These are phyloP conservation scores for Eucriotettix oculatus DNA, from an alignment of 2,888 invertebrate genomes.

Conservation along the genomic window DNA sequence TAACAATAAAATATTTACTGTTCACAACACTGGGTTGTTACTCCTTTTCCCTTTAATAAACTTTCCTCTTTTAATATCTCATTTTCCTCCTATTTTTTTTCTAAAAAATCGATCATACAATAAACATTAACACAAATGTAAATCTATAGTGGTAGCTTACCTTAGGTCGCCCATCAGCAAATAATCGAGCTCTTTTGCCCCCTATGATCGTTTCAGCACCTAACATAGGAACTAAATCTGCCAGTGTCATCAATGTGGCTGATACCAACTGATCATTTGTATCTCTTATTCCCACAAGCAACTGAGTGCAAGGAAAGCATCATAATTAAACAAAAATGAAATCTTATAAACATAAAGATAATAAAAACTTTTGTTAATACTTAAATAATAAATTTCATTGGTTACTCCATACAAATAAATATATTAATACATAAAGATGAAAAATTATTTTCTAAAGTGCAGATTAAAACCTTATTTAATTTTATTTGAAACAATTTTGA, in stretches of 20 bases:
- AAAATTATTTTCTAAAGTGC: no score
- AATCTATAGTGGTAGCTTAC: neutral
- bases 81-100: no score
- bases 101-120: neutral
- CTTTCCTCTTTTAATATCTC: no score
- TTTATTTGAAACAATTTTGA: no score
- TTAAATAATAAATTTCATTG: neutral
- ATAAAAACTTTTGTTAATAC: neutral
- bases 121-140: neutral
- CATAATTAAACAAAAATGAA: neutral
- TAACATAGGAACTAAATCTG: conserved; percentile 67
- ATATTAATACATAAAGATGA: neutral
- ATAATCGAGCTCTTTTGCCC: conserved; percentile 60
- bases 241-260: conserved; percentile 62
- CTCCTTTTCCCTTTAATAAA: no score
- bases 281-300: conserved; percentile 75
- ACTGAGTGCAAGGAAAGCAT: conserved; percentile 27
- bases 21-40: no score
- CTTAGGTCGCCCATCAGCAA: conserved; percentile 74
- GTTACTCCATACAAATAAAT: neutral
- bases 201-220: conserved; percentile 78
- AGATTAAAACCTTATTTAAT: no score
- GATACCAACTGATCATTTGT: conserved; percentile 68
- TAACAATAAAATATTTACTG: no score
- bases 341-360: neutral